phyloP scores from a whole-genome alignment of 2,113 vertebrate genomes.

The Callaeas wilsoni region DNA sequence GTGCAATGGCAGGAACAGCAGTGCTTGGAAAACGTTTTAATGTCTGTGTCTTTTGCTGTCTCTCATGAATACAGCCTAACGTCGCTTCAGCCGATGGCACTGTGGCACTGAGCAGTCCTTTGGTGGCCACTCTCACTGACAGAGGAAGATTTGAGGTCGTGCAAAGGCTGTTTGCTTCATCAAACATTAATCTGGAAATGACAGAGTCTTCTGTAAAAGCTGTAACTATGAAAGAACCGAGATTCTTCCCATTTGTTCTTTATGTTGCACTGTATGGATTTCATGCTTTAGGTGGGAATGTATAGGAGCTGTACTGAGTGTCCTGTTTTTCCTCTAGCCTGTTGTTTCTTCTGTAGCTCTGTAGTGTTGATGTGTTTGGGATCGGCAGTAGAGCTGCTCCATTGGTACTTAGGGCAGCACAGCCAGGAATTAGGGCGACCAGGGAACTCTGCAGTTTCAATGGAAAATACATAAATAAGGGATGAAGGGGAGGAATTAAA shows the following conservation, averaged over 20 bases:
- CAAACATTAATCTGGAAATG: conserved; percentile 69
- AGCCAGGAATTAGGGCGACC: not conserved
- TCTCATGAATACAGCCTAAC: conserved; percentile 70
- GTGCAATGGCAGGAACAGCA: not conserved
- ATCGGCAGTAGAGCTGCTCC: not conserved
- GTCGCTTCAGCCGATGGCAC: conserved; percentile 53
- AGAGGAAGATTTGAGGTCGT: conserved; percentile 60
- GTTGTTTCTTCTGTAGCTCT: not conserved
- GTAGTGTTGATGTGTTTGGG: not conserved
- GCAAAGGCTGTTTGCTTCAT: conserved; percentile 74
- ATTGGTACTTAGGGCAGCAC: not conserved
- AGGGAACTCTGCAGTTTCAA: not conserved
- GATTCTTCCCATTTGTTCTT: conserved; percentile 73
- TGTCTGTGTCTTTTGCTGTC: not conserved
- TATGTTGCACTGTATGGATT: conserved; percentile 79
- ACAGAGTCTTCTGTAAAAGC: conserved; percentile 67
- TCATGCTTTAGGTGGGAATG: conserved; percentile 55
- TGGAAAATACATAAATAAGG: not conserved
- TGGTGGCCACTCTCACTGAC: conserved; percentile 64
- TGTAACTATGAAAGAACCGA: conserved; percentile 43
- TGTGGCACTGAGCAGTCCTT: conserved; percentile 47
- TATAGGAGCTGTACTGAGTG: not conserved
- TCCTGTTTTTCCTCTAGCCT: not conserved
- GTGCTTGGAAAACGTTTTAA: not conserved
- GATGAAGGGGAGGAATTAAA: not conserved